Evolutionary conservation across 2,888 invertebrate genomes (phyloP).

Genomic region (Xanthia togata): DNA sequence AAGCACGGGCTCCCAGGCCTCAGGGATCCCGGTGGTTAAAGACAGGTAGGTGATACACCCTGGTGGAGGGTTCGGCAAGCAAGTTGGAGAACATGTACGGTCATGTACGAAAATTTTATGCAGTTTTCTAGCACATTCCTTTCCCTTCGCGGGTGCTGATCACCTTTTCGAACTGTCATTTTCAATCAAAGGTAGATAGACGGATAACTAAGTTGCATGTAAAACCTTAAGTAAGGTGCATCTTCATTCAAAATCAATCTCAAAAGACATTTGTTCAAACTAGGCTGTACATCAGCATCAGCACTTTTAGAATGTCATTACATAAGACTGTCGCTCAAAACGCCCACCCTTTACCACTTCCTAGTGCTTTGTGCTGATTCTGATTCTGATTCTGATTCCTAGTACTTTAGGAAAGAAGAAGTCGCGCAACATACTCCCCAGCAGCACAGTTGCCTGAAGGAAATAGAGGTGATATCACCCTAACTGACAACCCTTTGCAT

Average conservation of each 20-base stretch:
- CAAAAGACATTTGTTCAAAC: too few relatives aligned
- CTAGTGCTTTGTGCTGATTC: too few relatives aligned
- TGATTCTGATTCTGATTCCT: too few relatives aligned
- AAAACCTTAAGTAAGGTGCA: background rate
- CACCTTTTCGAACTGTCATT: background rate
- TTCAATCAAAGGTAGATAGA: background rate
- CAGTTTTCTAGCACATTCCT: background rate
- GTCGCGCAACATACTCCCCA: too few relatives aligned
- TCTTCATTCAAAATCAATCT: too few relatives aligned
- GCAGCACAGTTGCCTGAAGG: too few relatives aligned
- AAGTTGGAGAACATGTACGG: conserved; percentile 1
- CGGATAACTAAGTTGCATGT: background rate
- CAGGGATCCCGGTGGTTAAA: conserved; percentile 67
- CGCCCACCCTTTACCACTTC: too few relatives aligned
- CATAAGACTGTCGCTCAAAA: too few relatives aligned
- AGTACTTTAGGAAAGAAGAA: too few relatives aligned
- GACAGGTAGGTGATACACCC: conserved; percentile 45
- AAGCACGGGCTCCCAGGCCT: conserved; percentile 64
- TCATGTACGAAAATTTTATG: background rate
- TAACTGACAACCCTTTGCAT: background rate
- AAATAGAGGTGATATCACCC: too few relatives aligned
- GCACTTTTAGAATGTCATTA: too few relatives aligned
- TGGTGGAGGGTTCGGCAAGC: background rate
- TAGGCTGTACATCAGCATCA: too few relatives aligned
- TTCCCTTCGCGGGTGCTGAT: background rate